Conservation (phyloP, 1,140 invertebrate species). For the Macrotrachela quadricornifera region DNA sequence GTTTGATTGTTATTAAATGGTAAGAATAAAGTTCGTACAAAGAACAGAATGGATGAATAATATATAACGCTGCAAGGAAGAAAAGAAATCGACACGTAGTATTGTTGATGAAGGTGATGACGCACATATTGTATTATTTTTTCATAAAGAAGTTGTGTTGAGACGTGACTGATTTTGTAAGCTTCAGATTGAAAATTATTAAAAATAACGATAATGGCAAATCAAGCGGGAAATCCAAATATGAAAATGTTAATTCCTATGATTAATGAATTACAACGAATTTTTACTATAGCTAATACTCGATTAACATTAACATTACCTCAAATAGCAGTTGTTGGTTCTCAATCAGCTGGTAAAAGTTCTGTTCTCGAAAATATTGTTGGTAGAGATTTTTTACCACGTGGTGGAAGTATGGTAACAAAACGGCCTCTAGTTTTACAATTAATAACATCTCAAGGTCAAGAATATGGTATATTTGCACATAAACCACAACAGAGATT, state of each 20-base stretch:
- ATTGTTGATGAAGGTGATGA: too few species aligned
- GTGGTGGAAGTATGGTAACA: conserved; percentile 91
- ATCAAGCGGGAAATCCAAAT: too few species aligned
- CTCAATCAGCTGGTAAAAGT: conserved; percentile 94
- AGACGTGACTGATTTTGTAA: too few species aligned
- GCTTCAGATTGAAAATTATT: too few species aligned
- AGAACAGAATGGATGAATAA: too few species aligned
- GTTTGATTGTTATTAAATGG: too few species aligned
- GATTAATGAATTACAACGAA: conserved; percentile 96
- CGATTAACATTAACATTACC: conserved; percentile 92
- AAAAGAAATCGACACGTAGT: too few species aligned
- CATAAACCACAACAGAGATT: conserved; percentile 96
- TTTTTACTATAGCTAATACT: conserved; percentile 85
- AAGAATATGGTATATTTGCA: conserved; percentile 86
- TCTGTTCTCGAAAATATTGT: conserved; percentile 98
- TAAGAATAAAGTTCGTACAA: too few species aligned
- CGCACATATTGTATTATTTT: too few species aligned
- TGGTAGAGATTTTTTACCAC: conserved; percentile 43
- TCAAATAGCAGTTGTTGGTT: conserved; percentile 96
- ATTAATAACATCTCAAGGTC: conserved; percentile 48
- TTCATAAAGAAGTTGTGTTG: too few species aligned
- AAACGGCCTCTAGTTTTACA: conserved; percentile 88
- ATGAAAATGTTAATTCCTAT: conserved; percentile 96
- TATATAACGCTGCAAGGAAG: too few species aligned
- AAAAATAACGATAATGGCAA: too few species aligned